Evolutionary conservation across 2,888 invertebrate genomes (phyloP).

Genomic region (Eulithis testata): DNA sequence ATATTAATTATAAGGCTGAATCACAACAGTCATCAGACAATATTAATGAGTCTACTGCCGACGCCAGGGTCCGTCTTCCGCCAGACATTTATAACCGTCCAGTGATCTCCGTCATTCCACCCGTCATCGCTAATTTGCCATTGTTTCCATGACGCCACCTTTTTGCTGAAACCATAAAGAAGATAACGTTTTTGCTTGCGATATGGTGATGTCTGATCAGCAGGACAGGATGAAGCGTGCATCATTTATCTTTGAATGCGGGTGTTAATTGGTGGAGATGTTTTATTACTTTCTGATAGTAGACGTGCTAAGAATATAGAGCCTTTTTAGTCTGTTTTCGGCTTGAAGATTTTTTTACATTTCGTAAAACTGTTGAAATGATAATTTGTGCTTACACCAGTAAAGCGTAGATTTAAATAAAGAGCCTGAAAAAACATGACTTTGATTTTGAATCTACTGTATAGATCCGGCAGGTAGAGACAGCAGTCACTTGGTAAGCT

Average conservation of each 20-base stretch:
- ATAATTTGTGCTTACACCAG: too few relatives aligned
- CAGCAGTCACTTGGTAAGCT: conserved; percentile 10
- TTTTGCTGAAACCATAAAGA: conserved; percentile 81
- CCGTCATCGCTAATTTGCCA: conserved; percentile 83
- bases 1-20: conserved; percentile 16
- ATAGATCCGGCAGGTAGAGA: background rate
- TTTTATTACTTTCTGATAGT: conserved; percentile 30
- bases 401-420: too few relatives aligned
- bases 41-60: conserved; percentile 30
- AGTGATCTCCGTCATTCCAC: conserved; percentile 75
- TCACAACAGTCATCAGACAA: conserved; percentile 42
- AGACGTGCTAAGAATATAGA: background rate
- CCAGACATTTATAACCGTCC: conserved; percentile 60
- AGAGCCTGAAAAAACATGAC: background rate
- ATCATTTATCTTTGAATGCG: conserved; percentile 57
- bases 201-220: conserved; percentile 53
- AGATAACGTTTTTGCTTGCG: conserved; percentile 73
- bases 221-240: conserved; percentile 36
- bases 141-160: conserved; percentile 81
- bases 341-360: too few relatives aligned
- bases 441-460: background rate
- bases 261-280: conserved; percentile 49
- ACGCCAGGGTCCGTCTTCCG: conserved; percentile 55
- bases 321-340: too few relatives aligned
- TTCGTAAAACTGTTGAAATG: too few relatives aligned